Percentiles rank a stretch among this genome's conserved stretches.
These are phyloP conservation scores for Sigmodon hispidus DNA, from an alignment of 2,113 vertebrate species.

Conservation along the genomic window DNA sequence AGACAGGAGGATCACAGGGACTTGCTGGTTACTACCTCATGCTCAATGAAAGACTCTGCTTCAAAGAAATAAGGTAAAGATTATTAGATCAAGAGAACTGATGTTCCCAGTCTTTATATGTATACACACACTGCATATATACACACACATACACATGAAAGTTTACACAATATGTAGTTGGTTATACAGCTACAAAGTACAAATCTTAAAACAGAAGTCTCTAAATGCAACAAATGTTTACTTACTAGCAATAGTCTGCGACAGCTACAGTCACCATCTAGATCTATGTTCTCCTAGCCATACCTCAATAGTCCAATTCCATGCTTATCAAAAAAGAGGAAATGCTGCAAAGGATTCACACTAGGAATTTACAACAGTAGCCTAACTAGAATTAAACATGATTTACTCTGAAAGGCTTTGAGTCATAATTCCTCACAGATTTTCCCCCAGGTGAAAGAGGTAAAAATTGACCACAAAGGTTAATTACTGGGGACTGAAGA, in stretches of 20 bases:
- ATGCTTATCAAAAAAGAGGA: background rate
- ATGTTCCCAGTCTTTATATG: background rate
- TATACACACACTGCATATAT: background rate
- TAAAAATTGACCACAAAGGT: background rate
- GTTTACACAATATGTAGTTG: background rate
- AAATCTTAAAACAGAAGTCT: background rate
- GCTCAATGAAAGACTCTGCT: background rate
- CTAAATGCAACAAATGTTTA: background rate
- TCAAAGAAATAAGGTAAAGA: background rate
- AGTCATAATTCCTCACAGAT: background rate
- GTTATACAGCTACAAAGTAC: background rate
- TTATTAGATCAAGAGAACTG: background rate
- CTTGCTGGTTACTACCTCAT: background rate
- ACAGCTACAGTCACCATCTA: background rate
- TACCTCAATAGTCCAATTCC: background rate
- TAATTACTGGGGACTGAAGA: background rate
- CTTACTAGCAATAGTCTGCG: background rate
- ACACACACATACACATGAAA: background rate
- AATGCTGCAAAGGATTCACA: background rate
- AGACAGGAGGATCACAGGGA: background rate
- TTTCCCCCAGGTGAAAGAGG: background rate
- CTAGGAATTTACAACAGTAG: background rate
- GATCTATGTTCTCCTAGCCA: background rate
- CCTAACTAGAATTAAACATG: background rate
- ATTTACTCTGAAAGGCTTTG: background rate